phyloP scores from a whole-genome alignment of 2,797 vertebrate species.

The Loriculus beryllinus region DNA sequence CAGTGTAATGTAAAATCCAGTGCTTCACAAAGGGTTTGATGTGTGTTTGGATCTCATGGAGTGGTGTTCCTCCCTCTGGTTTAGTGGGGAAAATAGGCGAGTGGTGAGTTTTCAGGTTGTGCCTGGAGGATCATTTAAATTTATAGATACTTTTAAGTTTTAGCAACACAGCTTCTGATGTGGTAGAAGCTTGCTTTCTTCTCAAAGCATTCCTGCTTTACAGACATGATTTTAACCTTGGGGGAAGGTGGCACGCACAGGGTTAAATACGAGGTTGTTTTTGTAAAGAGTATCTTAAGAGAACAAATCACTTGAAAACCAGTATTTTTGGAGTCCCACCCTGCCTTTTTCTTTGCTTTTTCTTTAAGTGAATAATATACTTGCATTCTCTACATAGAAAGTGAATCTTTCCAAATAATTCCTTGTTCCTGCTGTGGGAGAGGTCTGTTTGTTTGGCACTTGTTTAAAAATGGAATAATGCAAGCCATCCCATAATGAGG shows the following conservation, averaged over 20 bases:
- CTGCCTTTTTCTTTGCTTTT: not conserved
- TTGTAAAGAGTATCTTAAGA: not conserved
- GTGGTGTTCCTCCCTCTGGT: not conserved
- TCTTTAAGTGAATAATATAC: not conserved
- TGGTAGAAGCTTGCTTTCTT: not conserved
- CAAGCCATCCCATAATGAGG: not conserved
- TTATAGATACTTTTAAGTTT: not conserved
- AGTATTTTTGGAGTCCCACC: not conserved
- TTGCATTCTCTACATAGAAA: not conserved
- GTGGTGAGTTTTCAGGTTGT: not conserved
- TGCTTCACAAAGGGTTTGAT: not conserved
- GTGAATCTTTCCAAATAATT: not conserved
- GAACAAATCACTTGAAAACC: not conserved
- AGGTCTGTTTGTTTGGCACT: constrained; percentile 5
- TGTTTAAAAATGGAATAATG: not conserved
- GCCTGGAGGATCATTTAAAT: not conserved
- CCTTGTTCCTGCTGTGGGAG: constrained; percentile 1
- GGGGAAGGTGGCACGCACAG: not conserved
- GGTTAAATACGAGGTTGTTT: not conserved
- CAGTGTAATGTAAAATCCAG: constrained; percentile 19
- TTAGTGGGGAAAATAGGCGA: not conserved
- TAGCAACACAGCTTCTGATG: not conserved
- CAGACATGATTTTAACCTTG: not conserved
- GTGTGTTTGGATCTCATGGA: not conserved
- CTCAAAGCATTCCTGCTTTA: not conserved